phyloP scores from a whole-genome alignment of 1,140 invertebrate species.

The Hyles vespertilio region DNA sequence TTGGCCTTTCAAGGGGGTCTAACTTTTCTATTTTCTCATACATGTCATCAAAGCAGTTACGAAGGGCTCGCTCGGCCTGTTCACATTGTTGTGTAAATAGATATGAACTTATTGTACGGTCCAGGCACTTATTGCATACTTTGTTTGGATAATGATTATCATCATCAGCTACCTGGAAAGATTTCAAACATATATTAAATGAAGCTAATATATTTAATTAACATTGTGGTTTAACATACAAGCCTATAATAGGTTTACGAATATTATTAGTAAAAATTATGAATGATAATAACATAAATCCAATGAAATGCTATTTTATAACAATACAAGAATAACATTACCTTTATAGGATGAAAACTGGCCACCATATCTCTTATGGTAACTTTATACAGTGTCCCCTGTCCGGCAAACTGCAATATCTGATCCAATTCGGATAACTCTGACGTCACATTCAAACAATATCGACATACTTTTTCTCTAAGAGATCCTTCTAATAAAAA shows the following conservation, averaged over 20 bases:
- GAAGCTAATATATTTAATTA: no score
- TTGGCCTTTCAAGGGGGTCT: constrained; percentile 48
- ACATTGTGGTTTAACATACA: no score
- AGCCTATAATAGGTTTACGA: no score
- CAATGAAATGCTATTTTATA: no score
- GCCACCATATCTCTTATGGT: constrained; percentile 57
- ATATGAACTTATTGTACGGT: constrained; percentile 45
- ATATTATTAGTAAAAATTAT: no score
- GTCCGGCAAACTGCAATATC: constrained; percentile 46
- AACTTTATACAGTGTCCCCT: constrained; percentile 48
- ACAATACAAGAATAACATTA: constrained; percentile 13
- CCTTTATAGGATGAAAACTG: constrained; percentile 62
- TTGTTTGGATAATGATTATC: constrained; percentile 48
- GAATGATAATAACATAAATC: no score
- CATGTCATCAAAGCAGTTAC: constrained; percentile 60
- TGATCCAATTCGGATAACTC: constrained; percentile 53
- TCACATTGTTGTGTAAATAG: constrained; percentile 64
- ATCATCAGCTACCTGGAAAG: constrained; percentile 49
- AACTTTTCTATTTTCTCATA: constrained; percentile 55
- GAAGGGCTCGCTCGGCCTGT: constrained; percentile 47
- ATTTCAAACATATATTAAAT: not conserved
- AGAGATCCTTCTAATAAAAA: constrained; percentile 51
- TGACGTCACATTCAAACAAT: constrained; percentile 44
- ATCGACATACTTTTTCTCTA: constrained; percentile 55
- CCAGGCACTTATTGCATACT: constrained; percentile 55